Conservation (phyloP, 1,140 invertebrate species). For the Hylyphantes graminicola region DNA sequence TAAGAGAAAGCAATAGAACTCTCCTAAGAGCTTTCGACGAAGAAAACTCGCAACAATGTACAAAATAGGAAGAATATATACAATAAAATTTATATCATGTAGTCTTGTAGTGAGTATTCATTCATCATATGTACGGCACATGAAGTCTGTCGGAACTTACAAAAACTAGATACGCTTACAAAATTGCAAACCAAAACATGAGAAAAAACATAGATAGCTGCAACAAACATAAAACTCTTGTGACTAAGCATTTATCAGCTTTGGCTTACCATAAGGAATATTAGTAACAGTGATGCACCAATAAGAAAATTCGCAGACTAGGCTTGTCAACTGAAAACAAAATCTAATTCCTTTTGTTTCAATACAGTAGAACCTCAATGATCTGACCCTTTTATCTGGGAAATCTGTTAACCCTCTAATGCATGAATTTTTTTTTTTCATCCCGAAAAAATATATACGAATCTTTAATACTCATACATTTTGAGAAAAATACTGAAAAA, state of each 20-base stretch:
- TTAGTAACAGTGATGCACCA: constrained; percentile 34
- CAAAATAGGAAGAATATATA: constrained; percentile 28
- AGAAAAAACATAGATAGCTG: constrained; percentile 43
- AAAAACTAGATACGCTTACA: too few species aligned
- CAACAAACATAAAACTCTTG: constrained; percentile 32
- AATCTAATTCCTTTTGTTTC: not conserved
- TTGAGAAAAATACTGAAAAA: too few species aligned
- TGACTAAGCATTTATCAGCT: constrained; percentile 48
- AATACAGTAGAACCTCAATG: too few species aligned
- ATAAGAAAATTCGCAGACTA: not conserved
- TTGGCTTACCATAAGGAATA: constrained; percentile 18
- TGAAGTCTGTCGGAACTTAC: too few species aligned
- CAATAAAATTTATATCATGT: constrained; percentile 25
- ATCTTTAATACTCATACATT: too few species aligned
- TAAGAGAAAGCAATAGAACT: not conserved
- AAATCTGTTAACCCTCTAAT: too few species aligned
- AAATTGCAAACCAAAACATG: not conserved
- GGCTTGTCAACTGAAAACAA: not conserved
- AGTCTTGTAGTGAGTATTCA: too few species aligned
- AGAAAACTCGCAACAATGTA: constrained; percentile 10
- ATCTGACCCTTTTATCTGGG: too few species aligned
- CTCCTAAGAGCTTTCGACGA: not conserved
- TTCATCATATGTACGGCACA: too few species aligned
- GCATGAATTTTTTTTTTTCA: too few species aligned
- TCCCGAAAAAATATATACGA: too few species aligned